Evolutionary conservation across 2,113 vertebrate genomes (phyloP), one percentile per base, ranked within the genome.

Genomic region (Tachuris rubrigastra): DNA sequence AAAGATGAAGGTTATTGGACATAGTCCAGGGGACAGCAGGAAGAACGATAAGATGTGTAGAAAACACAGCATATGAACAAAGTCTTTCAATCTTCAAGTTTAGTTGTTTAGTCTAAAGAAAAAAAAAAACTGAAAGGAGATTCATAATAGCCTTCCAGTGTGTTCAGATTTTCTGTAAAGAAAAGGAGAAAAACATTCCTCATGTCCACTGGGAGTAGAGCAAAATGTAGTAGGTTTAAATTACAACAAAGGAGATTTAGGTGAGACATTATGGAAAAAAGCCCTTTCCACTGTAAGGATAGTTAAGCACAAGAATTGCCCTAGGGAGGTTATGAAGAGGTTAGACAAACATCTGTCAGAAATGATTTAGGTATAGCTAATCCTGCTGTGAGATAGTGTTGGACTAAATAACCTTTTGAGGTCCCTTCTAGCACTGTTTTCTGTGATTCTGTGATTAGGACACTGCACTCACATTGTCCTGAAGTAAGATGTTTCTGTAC

Each of bases 301-400:
- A 97, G 95, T 96, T 97, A 95, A 97, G 89, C 96, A 87, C 91
- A 95, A 91, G 95, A 95, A 96, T 96, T 96, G 92, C 96, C 96
- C 96, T 72, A 27, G 91, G 80, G 95, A 97, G 95, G 96, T 97
- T 96, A 97, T 95, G 94, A 97, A 95, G 94, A 95, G 96, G 95
- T 97, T 97, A 97, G 96, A 96, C 95, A 96, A 96, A 97, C 95
- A 95, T 92, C 92, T 95, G 96, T 97, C 96, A 97, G 86, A 95
- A 97, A 95, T 97, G 84, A 97, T 96, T 96, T 95, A 97, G 95
- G 56, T 96, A 37, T 84, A 91, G 83, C 80, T 96, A 94, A 95
- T 94, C 94, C 94, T 96, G 60, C 95, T 96, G 87, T 92, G 95
- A 95, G 91, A 94, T 95, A 95, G 63, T 91, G 86, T 96, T 95